These are phyloP conservation scores for Cylindroiulus punctatus DNA, from an alignment of 2,888 invertebrate genomes.

Conservation along the genomic window DNA sequence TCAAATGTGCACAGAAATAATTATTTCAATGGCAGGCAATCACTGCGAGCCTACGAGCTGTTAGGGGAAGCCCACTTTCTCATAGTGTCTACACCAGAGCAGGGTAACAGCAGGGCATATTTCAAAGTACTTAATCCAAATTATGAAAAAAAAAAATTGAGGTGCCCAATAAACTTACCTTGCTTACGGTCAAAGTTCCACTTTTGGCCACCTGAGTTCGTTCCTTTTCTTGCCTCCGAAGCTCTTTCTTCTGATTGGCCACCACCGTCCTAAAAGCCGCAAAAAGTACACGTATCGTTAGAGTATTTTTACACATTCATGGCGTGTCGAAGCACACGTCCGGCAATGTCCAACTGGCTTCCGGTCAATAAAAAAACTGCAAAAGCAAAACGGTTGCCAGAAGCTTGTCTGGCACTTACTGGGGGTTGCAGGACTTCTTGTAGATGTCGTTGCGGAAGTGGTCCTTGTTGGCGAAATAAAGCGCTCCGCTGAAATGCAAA, in stretches of 20 bases:
- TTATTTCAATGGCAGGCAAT: too few species aligned
- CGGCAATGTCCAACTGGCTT: neutral
- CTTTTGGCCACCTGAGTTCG: conserved; percentile 37
- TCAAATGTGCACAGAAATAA: too few species aligned
- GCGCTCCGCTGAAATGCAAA: conserved; percentile 58
- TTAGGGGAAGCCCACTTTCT: too few species aligned
- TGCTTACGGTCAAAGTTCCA: neutral
- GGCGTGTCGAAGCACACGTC: too few species aligned
- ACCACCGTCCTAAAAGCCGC: conserved; percentile 48
- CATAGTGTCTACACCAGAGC: too few species aligned
- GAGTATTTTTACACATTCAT: neutral
- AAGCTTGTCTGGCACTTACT: conserved; percentile 53
- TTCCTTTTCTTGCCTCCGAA: conserved; percentile 48
- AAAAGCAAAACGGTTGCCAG: neutral
- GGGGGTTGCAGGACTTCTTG: conserved; percentile 56
- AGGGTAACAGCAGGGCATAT: too few species aligned
- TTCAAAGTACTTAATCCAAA: too few species aligned
- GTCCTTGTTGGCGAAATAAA: conserved; percentile 58
- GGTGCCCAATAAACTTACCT: neutral
- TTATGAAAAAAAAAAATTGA: too few species aligned
- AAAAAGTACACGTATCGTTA: neutral
- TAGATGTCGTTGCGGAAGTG: conserved; percentile 57
- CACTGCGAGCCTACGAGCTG: too few species aligned
- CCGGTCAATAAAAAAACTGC: conserved; percentile 2
- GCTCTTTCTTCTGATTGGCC: conserved; percentile 51